Evolutionary conservation across 2,113 vertebrate species (phyloP).

Genomic region (Propithecus coquereli): DNA sequence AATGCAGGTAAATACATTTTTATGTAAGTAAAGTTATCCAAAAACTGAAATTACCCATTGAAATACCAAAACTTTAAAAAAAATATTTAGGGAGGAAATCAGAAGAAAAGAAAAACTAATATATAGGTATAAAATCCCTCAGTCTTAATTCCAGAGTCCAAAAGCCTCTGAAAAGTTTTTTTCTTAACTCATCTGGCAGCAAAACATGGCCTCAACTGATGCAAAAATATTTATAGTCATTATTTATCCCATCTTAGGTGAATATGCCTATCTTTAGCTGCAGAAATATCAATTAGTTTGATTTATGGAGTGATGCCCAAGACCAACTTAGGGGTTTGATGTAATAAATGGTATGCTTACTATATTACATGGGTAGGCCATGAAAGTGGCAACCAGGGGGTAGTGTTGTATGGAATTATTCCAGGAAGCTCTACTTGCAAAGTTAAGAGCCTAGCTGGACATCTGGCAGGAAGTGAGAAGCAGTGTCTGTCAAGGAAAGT

Average conservation of each 20-base stretch:
- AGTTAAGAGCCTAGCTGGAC: neutral
- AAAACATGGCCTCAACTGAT: constrained; percentile 17
- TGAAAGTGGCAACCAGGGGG: neutral
- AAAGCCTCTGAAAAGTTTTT: neutral
- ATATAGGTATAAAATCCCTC: neutral
- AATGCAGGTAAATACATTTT: neutral
- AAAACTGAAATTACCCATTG: constrained; percentile 30
- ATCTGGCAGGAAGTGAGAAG: constrained; percentile 9
- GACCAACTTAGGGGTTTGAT: neutral
- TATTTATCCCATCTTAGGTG: neutral
- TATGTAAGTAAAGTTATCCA: constrained; percentile 20
- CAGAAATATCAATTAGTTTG: neutral
- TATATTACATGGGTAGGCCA: neutral
- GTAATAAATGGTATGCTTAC: neutral
- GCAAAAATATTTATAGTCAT: neutral
- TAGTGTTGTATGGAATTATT: neutral
- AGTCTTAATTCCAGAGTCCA: constrained; percentile 6
- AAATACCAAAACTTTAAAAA: neutral
- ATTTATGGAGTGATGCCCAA: neutral
- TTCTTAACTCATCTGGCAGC: constrained; percentile 30
- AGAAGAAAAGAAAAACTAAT: neutral
- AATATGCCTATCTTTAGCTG: neutral
- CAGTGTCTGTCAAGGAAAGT: neutral
- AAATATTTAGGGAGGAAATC: neutral
- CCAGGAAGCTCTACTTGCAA: neutral